Base-by-base conservation (phyloP, 2,113 vertebrate species). In the Pelobates fuscus region DNA sequence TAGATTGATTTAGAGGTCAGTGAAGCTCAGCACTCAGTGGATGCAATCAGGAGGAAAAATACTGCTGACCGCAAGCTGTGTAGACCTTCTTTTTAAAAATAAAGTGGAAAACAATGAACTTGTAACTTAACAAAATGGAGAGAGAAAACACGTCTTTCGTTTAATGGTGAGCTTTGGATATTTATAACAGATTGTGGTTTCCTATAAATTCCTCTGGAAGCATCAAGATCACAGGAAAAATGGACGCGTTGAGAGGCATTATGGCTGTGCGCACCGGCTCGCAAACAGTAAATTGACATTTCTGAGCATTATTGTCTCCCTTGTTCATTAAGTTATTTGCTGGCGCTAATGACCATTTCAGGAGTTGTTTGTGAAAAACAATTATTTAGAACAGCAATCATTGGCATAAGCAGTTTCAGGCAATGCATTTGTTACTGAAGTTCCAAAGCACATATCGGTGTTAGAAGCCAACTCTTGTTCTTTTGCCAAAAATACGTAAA, bases 341-440 rank as follows among this genome's bases (percentile, higher is more conserved):
- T 32, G 37, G 63, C n/a, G 20, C 37, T 76, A 67, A 76, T 76
- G 72, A 67, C 49, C 72, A 76, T 60, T 67, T 67, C 64, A 76
- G 37, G 72, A 67, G 72, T 67, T 67, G 66, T 60, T 76, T 76
- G 72, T 52, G 41, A 67, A 67, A 76, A 76, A 76, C 64, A 76
- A 76, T 76, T 76, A 76, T 63, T 32, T 60, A 32, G 41, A 60
- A 55, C 44, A 76, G 49, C 30, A 44, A 76, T 67, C 64, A 76
- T 37, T 76, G 72, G 49, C 71, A 58, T 67, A 67, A 75, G 49
- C 52, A 59, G 32, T 46, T 59, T 18, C 32, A 30, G 32, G 8
- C 24, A 24, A 12, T 21, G 49, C 23, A 32, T 55, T 27, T 65
- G 29, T 55, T 63, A 64, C 12, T 14, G 46, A 55, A 8, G 62